These are phyloP conservation scores for Nyctereutes procyonoides DNA, from an alignment of 2,113 vertebrate genomes.

Conservation along the genomic window DNA sequence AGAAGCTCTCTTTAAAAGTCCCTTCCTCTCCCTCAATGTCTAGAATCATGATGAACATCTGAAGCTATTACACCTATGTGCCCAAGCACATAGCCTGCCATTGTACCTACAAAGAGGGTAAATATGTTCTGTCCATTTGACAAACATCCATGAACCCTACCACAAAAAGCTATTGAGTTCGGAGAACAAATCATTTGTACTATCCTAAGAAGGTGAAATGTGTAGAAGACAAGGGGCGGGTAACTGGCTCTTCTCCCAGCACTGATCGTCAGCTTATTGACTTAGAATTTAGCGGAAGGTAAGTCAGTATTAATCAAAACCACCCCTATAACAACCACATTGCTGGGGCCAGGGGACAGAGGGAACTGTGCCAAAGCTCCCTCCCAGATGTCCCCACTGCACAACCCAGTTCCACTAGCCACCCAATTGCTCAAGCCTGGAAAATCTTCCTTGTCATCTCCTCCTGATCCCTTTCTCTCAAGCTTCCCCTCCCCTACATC, in stretches of 20 bases:
- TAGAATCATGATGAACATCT: neutral
- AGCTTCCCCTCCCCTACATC: too few relatives aligned
- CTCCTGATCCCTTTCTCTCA: fast-evolving
- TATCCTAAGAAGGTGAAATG: neutral
- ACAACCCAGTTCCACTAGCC: neutral
- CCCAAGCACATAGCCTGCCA: neutral
- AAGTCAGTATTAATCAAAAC: neutral
- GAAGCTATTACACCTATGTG: neutral
- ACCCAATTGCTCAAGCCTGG: neutral
- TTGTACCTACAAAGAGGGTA: neutral
- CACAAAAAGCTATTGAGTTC: neutral
- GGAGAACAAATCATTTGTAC: neutral
- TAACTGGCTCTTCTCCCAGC: neutral
- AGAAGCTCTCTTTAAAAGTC: neutral
- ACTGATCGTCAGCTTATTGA: neutral
- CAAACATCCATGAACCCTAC: neutral
- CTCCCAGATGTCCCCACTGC: neutral
- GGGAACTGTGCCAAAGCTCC: neutral
- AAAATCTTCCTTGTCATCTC: neutral
- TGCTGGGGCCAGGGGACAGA: neutral
- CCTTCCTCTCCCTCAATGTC: neutral
- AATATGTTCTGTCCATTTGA: neutral
- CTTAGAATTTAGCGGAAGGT: neutral
- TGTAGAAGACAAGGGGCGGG: neutral
- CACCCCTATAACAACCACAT: too few relatives aligned